Evolutionary conservation across 2,888 invertebrate genomes (phyloP).

Genomic region (Ctenicera cuprea): DNA sequence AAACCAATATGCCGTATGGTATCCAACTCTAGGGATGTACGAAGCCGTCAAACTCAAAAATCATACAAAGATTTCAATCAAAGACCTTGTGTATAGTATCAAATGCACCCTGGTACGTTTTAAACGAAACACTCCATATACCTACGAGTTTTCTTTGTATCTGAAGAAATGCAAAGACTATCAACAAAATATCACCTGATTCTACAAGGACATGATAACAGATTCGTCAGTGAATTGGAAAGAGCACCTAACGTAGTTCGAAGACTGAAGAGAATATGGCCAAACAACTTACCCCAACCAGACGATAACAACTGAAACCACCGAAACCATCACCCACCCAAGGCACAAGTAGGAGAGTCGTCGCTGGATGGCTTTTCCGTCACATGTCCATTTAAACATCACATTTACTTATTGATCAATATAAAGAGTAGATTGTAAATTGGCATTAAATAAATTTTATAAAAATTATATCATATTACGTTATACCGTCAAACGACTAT

Average conservation of each 20-base stretch:
- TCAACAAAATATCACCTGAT: not conserved
- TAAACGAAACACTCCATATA: constrained; percentile 3
- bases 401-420: no score
- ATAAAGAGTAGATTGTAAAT: no score
- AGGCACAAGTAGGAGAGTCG: no score
- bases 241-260: not conserved
- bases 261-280: constrained; percentile 19
- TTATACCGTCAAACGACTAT: no score
- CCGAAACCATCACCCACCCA: constrained; percentile 1
- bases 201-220: constrained; percentile 20
- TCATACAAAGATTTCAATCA: constrained; percentile 10
- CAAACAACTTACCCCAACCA: constrained; percentile 16
- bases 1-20: constrained; percentile 4
- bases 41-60: constrained; percentile 4
- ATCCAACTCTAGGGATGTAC: constrained; percentile 13
- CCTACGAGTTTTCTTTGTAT: constrained; percentile 2
- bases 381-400: no score
- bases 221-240: not conserved
- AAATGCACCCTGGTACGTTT: constrained; percentile 29
- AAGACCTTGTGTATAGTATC: constrained; percentile 3
- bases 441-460: no score
- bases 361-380: no score
- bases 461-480: no score
- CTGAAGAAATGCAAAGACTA: constrained; percentile 20
- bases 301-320: no score